Evolutionary conservation across 2,888 invertebrate species (phyloP), one percentile per base, ranked within the genome.

Genomic region (Zele albiditarsus): DNA sequence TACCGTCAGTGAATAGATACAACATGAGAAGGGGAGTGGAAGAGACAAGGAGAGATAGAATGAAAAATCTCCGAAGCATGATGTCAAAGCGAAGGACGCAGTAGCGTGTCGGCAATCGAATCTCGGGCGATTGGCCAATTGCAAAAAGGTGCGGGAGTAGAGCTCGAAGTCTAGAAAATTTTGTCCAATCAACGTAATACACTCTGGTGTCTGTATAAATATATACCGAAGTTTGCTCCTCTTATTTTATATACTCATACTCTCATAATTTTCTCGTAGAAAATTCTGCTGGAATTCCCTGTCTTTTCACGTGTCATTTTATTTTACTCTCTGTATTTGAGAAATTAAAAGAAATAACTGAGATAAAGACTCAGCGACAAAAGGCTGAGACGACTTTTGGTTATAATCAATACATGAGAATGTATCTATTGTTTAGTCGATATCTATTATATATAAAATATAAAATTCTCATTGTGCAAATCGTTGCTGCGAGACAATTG

Each of bases 401-500:
- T 38, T 12, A 12, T 38, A 8, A 12, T 2, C 38, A 12, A 6
- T 12, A 12, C 10, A 8, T 12, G 12, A 38, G 8, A 1, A 38
- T 38, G 0, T 12, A 53, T 60, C 25, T 60, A 28, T 28, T 60
- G 12, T 27, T 27, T 10, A 31, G 38, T 60, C 14, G 25, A 60
- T 60, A 27, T 27, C 28, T 60, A 60, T 53, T 53, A 53, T 23
- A n/a, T n/a, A n/a, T n/a, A n/a, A n/a, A 27, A n/a, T 14, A 60
- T 25, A 25, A 60, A 60, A 60, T 28, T 60, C 60, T 12, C 60
- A 28, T 28, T 25, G 60, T 10, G 28, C 3, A n/a, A 60, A 60
- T 60, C 28, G 28, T 6, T 60, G 27, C 60, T 12, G 74, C 49
- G 68, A 57, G 74, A 78, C 79, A 79, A 79, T 80, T 76, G 79